A percentile compares a stretch with the other conserved stretches of the same genome.
Evolutionary conservation across 2,888 invertebrate species (phyloP).

Genomic region (Polia nebulosa): DNA sequence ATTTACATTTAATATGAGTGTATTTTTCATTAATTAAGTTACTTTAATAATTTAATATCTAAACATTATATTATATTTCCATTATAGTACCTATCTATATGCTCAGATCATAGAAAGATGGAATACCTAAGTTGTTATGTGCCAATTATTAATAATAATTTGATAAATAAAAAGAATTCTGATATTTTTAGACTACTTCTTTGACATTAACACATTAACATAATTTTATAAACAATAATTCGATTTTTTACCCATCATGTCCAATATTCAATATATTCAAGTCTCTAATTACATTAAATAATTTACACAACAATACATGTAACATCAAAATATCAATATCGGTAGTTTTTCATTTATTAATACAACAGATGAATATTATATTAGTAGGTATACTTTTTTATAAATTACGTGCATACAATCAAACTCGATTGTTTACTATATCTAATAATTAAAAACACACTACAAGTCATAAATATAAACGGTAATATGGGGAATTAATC

Average conservation of each 20-base stretch:
- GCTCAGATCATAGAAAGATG: conserved; percentile 21
- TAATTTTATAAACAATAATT: background rate
- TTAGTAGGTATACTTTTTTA: background rate
- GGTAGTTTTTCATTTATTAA: background rate
- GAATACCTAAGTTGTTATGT: conserved; percentile 1
- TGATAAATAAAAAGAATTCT: background rate
- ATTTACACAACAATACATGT: background rate
- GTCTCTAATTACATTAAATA: background rate
- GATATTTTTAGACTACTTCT: background rate
- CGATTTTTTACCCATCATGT: background rate
- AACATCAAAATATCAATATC: conserved; percentile 10
- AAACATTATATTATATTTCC: background rate
- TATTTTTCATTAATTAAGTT: conserved; percentile 14
- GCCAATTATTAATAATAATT: conserved; percentile 10
- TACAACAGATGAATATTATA: background rate
- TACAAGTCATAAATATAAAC: background rate
- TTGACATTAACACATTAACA: background rate
- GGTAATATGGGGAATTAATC: background rate
- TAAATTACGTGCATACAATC: background rate
- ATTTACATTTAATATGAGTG: conserved; percentile 23
- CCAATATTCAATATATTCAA: background rate
- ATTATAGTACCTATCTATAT: background rate
- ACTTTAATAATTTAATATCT: background rate
- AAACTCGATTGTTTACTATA: background rate
- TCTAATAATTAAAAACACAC: background rate